A percentile compares a stretch with the other conserved stretches of the same genome.
These are phyloP conservation scores for Arnoldichthys spilopterus DNA, from an alignment of 2,797 vertebrate genomes.

Conservation along the genomic window DNA sequence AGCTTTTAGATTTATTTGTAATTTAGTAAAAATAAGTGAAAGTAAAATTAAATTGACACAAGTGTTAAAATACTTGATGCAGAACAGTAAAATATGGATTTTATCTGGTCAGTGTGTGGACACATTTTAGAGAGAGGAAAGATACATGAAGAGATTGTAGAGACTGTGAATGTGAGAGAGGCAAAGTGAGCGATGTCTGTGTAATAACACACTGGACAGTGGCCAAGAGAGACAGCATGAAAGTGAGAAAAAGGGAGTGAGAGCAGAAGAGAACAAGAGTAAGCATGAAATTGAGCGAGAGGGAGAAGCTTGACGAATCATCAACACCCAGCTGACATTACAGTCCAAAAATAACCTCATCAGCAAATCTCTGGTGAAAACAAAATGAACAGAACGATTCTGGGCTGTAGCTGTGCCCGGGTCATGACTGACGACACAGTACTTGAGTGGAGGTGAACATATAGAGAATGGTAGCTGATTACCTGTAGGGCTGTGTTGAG, in stretches of 20 bases:
- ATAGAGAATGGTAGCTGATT: constrained; percentile 48
- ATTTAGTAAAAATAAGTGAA: no score
- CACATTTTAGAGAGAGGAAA: not conserved
- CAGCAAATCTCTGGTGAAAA: constrained; percentile 14
- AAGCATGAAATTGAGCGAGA: constrained; percentile 21
- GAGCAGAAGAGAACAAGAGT: not conserved
- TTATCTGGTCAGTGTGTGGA: no score
- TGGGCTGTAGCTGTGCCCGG: not conserved
- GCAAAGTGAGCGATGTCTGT: not conserved
- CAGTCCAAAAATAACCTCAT: constrained; percentile 33
- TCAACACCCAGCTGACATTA: constrained; percentile 11
- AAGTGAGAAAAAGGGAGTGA: not conserved
- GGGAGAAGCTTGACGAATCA: constrained; percentile 15
- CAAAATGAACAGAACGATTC: not conserved
- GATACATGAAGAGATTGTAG: not conserved
- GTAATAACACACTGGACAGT: constrained; percentile 19
- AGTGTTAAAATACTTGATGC: no score
- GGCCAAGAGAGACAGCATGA: not conserved
- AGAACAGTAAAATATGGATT: no score
- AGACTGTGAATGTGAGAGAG: constrained; percentile 39
- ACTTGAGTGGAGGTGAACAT: not conserved
- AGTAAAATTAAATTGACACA: no score
- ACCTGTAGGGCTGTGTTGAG: constrained; percentile 62
- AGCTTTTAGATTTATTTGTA: no score
- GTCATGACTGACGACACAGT: not conserved